Evolutionary conservation across 2,888 invertebrate species (phyloP).

Genomic region (Clivina fossor): DNA sequence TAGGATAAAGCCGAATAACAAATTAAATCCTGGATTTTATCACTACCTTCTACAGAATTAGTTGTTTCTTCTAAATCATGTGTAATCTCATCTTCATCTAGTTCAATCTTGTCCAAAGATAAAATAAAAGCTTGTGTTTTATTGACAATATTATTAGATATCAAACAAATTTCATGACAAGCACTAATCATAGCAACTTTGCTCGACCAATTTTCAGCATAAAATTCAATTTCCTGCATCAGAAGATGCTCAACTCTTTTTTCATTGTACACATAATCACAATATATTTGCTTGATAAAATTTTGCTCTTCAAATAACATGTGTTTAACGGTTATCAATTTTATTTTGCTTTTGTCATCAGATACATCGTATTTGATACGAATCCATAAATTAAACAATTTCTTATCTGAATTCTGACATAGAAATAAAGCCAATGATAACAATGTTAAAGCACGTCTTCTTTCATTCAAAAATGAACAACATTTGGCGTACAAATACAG

Average conservation of each 20-base stretch:
- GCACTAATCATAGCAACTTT: slow-evolving; percentile 43
- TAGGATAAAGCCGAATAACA: slow-evolving; percentile 42
- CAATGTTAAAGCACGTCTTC: slow-evolving; percentile 38
- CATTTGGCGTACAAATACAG: slow-evolving; percentile 14
- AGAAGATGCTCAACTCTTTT: slow-evolving; percentile 41
- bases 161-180: slow-evolving; percentile 40
- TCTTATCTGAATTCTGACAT: slow-evolving; percentile 35
- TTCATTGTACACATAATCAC: slow-evolving; percentile 29
- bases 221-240: slow-evolving; percentile 42
- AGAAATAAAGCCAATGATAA: slow-evolving; percentile 41
- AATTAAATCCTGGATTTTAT: slow-evolving; percentile 23
- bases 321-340: slow-evolving; percentile 41
- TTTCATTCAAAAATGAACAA: slow-evolving; percentile 19
- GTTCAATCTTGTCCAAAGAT: slow-evolving; percentile 41
- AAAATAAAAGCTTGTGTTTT: slow-evolving; percentile 40
- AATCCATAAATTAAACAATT: slow-evolving; percentile 41
- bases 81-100: slow-evolving; percentile 35
- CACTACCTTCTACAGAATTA: slow-evolving; percentile 14
- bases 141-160: slow-evolving; percentile 38
- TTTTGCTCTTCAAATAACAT: slow-evolving; percentile 38
- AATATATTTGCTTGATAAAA: slow-evolving; percentile 34
- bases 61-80: slow-evolving; percentile 37
- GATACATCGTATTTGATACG: slow-evolving; percentile 40
- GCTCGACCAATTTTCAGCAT: slow-evolving; percentile 45
- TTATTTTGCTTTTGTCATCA: slow-evolving; percentile 36